These are phyloP conservation scores for Leptothorax acervorum DNA, from an alignment of 2,888 invertebrate species.

Conservation along the genomic window DNA sequence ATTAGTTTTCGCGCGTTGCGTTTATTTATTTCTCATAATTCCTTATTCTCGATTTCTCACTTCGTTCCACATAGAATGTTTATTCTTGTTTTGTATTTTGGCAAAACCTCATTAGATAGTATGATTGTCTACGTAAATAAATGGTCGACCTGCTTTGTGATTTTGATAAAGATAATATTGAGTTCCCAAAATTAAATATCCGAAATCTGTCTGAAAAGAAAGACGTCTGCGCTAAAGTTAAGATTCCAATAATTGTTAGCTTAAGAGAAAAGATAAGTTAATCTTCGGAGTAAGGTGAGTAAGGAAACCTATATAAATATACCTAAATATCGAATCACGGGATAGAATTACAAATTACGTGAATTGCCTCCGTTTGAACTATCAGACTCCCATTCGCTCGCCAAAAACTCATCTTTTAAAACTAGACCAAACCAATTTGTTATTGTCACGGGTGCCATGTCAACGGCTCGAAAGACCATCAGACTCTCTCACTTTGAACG, in stretches of 20 bases:
- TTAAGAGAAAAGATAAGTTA: not conserved
- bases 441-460: conserved; percentile 62
- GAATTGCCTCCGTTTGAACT: not conserved
- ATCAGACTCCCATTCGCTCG: not conserved
- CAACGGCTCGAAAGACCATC: conserved; percentile 47
- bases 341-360: not conserved
- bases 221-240: not conserved
- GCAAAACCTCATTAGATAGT: not conserved
- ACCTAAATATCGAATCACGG: not conserved
- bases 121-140: not conserved
- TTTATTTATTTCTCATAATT: conserved; percentile 63
- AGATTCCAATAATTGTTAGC: not conserved
- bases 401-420: conserved; percentile 9
- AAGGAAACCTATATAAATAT: not conserved
- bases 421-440: conserved; percentile 65
- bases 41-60: not conserved
- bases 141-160: not conserved
- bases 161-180: conserved; percentile 1
- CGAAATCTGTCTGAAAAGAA: not conserved
- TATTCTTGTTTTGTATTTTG: not conserved
- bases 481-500: conserved; percentile 51
- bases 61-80: not conserved
- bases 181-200: not conserved
- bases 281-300: not conserved
- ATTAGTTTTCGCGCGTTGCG: conserved; percentile 55